Evolutionary conservation across 2,888 invertebrate genomes (phyloP), one percentile per base, ranked within the genome.

Genomic region (Xestia xanthographa): DNA sequence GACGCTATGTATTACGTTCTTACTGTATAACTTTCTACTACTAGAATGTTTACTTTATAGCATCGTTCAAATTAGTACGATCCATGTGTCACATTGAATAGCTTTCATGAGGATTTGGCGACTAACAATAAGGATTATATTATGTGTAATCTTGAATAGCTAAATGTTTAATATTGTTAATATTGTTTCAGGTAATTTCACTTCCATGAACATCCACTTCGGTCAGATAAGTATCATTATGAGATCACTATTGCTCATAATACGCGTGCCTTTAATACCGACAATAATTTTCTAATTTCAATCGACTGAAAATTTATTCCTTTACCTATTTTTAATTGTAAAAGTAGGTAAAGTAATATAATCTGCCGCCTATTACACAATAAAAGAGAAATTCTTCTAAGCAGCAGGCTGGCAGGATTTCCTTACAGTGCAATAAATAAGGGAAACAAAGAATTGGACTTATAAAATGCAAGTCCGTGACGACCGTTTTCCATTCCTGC

Each of bases 161-260:
- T 17, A 70, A 71, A 79, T 69, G 5, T 26, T 34, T 75, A 60
- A 81, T 75, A 12, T 12, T 60, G 20, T 62, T 80, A 66, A 66
- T 68, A 56, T 86, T 86, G 87, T 87, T 86, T 68, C 88, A 86
- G 88, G 86, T 86, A 86, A 77, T 29, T 66, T 53, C 34, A 74
- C 60, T 69, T 48, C 6, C 41, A 50, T 38, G 75, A 58, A 11
- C 41, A 14, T 5, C 43, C 12, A 38, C 75, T 62, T 38, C 56
- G 43, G 22, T 34, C n/a, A 43, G 80, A 50, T 80, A 79, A 72
- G 84, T 79, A 60, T 2, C 14, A 34, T 56, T 20, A 6, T 26
- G 1, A 38, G 11, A 73, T 41, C 17, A 41, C 4, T 53, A 53
- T 53, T 26, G 29, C 6, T 53, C 8, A 1, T 74, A 34, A 26